Percentiles rank a stretch among this genome's conserved stretches.
These are phyloP conservation scores for Arrhamphus sclerolepis DNA, from an alignment of 2,797 vertebrate species.

Conservation along the genomic window DNA sequence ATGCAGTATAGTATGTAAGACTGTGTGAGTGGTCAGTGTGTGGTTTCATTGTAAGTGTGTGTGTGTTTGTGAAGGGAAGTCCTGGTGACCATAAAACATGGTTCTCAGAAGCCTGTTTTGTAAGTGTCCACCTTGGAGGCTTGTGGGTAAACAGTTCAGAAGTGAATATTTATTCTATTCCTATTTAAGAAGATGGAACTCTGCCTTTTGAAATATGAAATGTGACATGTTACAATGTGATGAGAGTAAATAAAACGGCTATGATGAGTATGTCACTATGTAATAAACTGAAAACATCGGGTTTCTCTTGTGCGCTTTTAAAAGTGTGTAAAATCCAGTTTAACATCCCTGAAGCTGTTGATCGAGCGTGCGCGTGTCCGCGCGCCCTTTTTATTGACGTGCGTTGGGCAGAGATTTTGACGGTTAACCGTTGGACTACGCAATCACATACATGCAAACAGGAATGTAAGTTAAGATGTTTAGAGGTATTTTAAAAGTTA, in stretches of 20 bases:
- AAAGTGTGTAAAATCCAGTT: constrained; percentile 61
- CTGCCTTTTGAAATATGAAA: constrained; percentile 74
- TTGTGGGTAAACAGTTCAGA: constrained; percentile 68
- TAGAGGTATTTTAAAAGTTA: too few species aligned
- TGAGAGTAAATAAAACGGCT: constrained; percentile 76
- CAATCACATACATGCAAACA: too few species aligned
- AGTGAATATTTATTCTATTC: constrained; percentile 80
- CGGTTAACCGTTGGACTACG: too few species aligned
- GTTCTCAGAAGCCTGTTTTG: constrained; percentile 53
- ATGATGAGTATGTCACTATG: constrained; percentile 78
- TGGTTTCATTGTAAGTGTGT: constrained; percentile 30
- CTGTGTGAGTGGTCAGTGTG: constrained; percentile 31
- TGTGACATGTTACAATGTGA: constrained; percentile 81
- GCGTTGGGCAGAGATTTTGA: too few species aligned
- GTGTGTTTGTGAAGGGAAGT: constrained; percentile 28
- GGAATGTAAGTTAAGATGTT: too few species aligned
- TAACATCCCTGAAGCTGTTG: constrained; percentile 9
- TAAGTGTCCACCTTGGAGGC: constrained; percentile 47
- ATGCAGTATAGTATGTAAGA: constrained; percentile 40
- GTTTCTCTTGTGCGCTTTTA: constrained; percentile 74
- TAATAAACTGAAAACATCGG: constrained; percentile 74
- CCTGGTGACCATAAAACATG: constrained; percentile 45
- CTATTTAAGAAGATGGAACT: constrained; percentile 79
- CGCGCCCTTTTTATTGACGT: too few species aligned
- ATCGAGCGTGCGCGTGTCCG: too few species aligned